Conservation (phyloP, 2,888 invertebrate species). For the Chaetoderma sp. region DNA sequence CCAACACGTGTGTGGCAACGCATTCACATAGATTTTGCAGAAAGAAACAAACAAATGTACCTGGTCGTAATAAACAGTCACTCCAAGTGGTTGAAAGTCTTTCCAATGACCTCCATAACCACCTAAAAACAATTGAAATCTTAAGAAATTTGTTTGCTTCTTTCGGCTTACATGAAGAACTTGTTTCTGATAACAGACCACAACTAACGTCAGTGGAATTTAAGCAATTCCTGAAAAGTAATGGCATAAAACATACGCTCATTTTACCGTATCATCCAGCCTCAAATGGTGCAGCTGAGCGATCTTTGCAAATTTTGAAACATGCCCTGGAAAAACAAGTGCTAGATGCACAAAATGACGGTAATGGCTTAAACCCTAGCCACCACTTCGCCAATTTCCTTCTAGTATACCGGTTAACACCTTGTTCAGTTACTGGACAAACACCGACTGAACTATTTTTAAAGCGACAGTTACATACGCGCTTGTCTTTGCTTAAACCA, state of each 20-base stretch:
- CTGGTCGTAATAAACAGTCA: constrained; percentile 63
- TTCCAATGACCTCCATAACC: constrained; percentile 27
- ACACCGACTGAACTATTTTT: no score
- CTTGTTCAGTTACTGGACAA: no score
- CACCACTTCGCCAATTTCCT: no score
- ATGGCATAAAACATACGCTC: constrained; percentile 39
- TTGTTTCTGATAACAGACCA: constrained; percentile 61
- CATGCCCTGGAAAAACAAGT: no score
- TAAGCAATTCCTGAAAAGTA: constrained; percentile 33
- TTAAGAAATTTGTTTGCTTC: constrained; percentile 41
- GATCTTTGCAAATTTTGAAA: constrained; percentile 46
- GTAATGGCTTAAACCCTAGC: no score
- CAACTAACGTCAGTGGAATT: constrained; percentile 51
- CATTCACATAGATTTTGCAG: constrained; percentile 70
- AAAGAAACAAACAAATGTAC: constrained; percentile 56
- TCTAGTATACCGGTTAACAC: no score
- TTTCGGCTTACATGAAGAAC: constrained; percentile 45
- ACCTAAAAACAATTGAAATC: constrained; percentile 33
- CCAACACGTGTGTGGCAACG: constrained; percentile 60
- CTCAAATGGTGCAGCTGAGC: constrained; percentile 52
- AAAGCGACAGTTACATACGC: no score
- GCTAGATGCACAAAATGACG: no score
- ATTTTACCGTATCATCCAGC: constrained; percentile 49
- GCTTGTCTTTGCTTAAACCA: no score
- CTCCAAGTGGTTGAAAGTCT: constrained; percentile 69